Evolutionary conservation across 2,888 invertebrate genomes (phyloP), one percentile per base, ranked within the genome.

Genomic region (Osedax fenrisi): DNA sequence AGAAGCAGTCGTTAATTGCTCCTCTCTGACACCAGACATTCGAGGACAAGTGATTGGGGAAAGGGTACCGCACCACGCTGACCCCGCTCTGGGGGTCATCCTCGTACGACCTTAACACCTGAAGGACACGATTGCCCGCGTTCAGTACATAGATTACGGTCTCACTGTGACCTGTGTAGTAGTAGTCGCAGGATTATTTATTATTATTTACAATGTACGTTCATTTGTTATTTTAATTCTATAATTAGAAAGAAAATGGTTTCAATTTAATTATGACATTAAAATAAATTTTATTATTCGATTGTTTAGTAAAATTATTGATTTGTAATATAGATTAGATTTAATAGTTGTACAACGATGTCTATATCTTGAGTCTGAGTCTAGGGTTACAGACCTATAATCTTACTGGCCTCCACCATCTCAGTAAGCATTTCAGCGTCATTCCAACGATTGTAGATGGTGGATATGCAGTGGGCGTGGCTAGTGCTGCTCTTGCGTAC

Each of bases 1-100:
- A 78, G 5, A 78, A 27, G 66, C 78, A 78, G 69, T 78, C 78
- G 64, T 78, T 78, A 21, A 78, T 69, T 13, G 76, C 77, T 1
- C 67, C 75, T 10, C 76, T 64, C 70, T 78, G 78, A 59, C 66
- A 59, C 26, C 23, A 76, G 10, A 73, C 64, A 59, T 66, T 75
- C 59, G 73, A 41, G 27, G 73, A 27, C 13, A 23, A 10, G 10
- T 71, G 27, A 10, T 24, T 10, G 1, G 76, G 77, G 10, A 73
- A 71, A 1, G 62, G 27, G 77, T 77, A 78, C 64, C 66, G 72
- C n/a, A 77, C 66, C n/a, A 76, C 73, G 70, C 66, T 59, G 21
- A 78, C 68, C 2, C 24, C 24, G 22, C 26, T 62, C 25, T 56
- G 26, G 5, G 21, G 13, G 24, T 73, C 72, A 10, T n/a, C 5